Conservation (phyloP, 2,888 invertebrate species). For the Himalopsyche japonica region DNA sequence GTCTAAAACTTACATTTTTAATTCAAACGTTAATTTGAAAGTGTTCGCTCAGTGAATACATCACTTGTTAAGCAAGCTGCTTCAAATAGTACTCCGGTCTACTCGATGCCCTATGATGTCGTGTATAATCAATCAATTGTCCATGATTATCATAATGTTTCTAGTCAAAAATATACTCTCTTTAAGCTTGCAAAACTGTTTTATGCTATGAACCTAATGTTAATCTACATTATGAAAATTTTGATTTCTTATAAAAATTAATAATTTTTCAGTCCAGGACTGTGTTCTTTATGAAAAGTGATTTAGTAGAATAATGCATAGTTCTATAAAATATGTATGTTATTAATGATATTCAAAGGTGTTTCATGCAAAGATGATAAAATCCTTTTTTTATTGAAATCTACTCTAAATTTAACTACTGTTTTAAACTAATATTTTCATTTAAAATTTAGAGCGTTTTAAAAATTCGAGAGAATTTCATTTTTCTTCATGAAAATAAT, state of each 20-base stretch:
- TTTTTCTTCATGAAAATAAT: constrained; percentile 23
- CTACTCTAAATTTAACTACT: constrained; percentile 36
- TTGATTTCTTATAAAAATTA: constrained; percentile 1
- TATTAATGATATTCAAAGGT: constrained; percentile 37
- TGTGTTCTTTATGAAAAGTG: constrained; percentile 3
- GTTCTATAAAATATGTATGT: constrained; percentile 4
- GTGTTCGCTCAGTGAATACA: constrained; percentile 40
- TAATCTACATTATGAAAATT: constrained; percentile 8
- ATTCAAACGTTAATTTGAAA: constrained; percentile 28
- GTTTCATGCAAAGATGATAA: constrained; percentile 39
- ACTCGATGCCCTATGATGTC: constrained; percentile 38
- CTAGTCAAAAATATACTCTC: constrained; percentile 37
- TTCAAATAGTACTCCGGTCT: constrained; percentile 36
- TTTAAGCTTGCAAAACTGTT: constrained; percentile 39
- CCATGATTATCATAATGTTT: constrained; percentile 32
- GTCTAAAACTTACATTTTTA: constrained; percentile 18
- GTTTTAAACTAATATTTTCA: constrained; percentile 24
- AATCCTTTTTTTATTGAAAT: constrained; percentile 32
- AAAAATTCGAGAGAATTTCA: constrained; percentile 30
- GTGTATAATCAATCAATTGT: constrained; percentile 16
- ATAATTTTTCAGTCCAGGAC: not conserved
- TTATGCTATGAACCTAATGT: constrained; percentile 30
- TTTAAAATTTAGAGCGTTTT: constrained; percentile 12
- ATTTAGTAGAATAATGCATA: not conserved
- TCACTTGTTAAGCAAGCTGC: constrained; percentile 34